Percentiles rank a stretch among this genome's conserved stretches.
These are phyloP conservation scores for Blomia tropicalis DNA, from an alignment of 2,888 invertebrate species.

Conservation along the genomic window DNA sequence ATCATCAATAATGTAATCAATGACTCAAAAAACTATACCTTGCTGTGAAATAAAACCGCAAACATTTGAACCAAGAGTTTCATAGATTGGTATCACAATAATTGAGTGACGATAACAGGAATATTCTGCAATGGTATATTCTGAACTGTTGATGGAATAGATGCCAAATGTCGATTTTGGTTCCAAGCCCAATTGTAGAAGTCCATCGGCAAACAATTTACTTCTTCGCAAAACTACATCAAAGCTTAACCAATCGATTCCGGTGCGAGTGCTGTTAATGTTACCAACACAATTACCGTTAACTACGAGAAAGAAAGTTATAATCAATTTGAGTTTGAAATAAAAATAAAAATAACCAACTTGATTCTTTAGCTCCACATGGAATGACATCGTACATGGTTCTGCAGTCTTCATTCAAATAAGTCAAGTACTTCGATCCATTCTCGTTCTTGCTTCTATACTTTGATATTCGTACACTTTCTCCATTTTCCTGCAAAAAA, in stretches of 20 bases:
- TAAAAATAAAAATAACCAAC: background rate
- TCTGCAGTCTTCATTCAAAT: background rate
- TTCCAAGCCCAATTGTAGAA: slow-evolving; percentile 58
- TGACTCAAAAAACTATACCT: background rate
- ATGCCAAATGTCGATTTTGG: slow-evolving; percentile 68
- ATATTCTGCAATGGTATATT: slow-evolving; percentile 89
- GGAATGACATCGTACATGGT: slow-evolving; percentile 12
- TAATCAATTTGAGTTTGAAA: background rate
- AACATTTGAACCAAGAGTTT: slow-evolving; percentile 87
- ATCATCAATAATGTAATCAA: background rate
- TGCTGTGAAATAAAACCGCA: slow-evolving; percentile 73
- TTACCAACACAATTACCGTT: slow-evolving; percentile 28
- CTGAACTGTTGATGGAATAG: slow-evolving; percentile 86
- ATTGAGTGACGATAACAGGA: slow-evolving; percentile 81
- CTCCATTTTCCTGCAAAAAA: background rate
- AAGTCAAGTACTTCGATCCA: background rate
- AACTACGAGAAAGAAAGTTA: slow-evolving; percentile 15
- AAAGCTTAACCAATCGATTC: slow-evolving; percentile 60
- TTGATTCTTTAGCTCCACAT: background rate
- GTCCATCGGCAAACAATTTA: slow-evolving; percentile 77
- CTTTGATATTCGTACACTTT: background rate
- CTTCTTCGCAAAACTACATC: slow-evolving; percentile 57
- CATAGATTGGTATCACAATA: slow-evolving; percentile 87
- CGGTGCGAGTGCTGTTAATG: slow-evolving; percentile 21
- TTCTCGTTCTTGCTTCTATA: background rate